Percentiles rank a stretch among this genome's conserved stretches.
Evolutionary conservation across 2,888 invertebrate genomes (phyloP).

Genomic region (Callyntrura guangdongensis): DNA sequence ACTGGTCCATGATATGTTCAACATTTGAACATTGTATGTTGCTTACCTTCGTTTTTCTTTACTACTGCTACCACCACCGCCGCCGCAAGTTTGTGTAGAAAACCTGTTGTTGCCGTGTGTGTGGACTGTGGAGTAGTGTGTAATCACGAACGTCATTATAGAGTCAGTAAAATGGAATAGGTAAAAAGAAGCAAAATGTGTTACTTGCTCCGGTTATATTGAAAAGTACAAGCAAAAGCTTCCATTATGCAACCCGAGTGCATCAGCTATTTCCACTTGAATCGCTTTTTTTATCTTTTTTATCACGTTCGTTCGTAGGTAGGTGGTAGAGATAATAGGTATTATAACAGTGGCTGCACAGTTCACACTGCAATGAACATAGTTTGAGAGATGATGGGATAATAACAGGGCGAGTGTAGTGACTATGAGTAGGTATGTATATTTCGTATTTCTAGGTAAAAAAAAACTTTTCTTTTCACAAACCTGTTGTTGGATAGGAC

Average conservation of each 20-base stretch:
- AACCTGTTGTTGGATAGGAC: background rate
- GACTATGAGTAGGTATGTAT: background rate
- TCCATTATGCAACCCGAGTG: conserved; percentile 31
- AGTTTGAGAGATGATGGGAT: conserved; percentile 1
- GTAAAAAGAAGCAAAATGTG: background rate
- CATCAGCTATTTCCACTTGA: conserved; percentile 16
- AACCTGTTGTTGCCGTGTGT: conserved; percentile 2
- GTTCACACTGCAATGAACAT: background rate
- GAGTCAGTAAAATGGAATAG: conserved; percentile 27
- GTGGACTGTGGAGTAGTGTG: background rate
- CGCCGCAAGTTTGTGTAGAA: conserved; percentile 22
- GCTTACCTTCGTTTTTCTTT: conserved; percentile 7
- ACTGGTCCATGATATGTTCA: too few relatives aligned
- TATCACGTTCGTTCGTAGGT: background rate
- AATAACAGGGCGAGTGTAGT: background rate
- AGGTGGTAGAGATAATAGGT: too few relatives aligned
- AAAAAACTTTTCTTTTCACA: conserved; percentile 28
- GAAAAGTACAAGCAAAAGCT: background rate
- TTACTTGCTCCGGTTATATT: background rate
- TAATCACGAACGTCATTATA: conserved; percentile 15
- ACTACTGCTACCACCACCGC: background rate
- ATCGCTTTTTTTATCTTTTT: background rate
- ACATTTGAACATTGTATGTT: too few relatives aligned
- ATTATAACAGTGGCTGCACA: background rate
- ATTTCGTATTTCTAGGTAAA: background rate